Evolutionary conservation across 1,140 invertebrate genomes (phyloP).

Genomic region (Anthonomus grandis): DNA sequence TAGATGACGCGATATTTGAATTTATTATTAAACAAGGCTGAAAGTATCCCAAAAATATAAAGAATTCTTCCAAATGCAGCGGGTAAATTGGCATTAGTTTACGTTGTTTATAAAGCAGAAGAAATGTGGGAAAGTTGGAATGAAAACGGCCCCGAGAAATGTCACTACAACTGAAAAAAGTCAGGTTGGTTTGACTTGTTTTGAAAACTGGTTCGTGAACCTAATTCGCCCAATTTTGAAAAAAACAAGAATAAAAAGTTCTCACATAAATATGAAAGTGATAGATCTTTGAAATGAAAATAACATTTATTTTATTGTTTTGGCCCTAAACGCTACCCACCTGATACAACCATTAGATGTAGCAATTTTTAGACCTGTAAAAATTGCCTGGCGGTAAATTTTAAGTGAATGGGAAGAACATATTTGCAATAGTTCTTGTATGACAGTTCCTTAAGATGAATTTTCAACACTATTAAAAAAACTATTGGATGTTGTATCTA

Average conservation of each 20-base stretch:
- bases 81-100: not conserved
- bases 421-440: not conserved
- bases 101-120: not conserved
- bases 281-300: not conserved
- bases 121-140: not conserved
- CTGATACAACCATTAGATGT: no score
- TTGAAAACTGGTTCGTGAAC: not conserved
- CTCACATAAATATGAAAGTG: not conserved
- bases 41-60: not conserved
- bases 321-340: not conserved
- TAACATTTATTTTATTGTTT: not conserved
- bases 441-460: not conserved
- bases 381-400: not conserved
- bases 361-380: not conserved
- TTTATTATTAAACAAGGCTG: not conserved
- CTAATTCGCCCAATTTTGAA: not conserved
- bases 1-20: not conserved
- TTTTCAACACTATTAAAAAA: not conserved
- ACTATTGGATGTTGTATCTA: not conserved
- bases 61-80: not conserved
- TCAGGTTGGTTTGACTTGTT: not conserved
- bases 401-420: no score
- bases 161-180: not conserved
- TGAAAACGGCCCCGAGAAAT: not conserved
- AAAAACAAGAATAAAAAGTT: not conserved